Conservation (phyloP, 1,140 invertebrate genomes). For the Bicyclus anynana region DNA sequence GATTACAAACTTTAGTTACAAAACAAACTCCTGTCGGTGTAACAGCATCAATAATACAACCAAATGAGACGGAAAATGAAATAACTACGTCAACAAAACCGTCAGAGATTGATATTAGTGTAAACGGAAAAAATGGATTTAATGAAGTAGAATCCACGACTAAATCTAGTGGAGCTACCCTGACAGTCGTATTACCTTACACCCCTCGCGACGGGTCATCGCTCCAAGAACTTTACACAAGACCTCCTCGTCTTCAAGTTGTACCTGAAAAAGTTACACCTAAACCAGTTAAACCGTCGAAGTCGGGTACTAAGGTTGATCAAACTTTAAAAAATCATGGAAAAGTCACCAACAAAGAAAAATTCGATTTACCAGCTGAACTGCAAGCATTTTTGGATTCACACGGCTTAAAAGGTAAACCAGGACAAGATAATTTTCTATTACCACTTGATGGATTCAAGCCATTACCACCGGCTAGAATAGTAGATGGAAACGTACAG, state of each 20-base stretch:
- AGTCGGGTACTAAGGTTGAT: conserved; percentile 33
- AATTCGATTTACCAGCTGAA: conserved; percentile 53
- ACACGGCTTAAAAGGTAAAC: conserved; percentile 57
- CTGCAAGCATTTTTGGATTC: conserved; percentile 60
- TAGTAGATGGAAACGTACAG: conserved; percentile 59
- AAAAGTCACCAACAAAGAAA: conserved; percentile 34
- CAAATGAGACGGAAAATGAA: conserved; percentile 47
- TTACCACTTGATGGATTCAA: conserved; percentile 66
- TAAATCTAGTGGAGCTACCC: conserved; percentile 40
- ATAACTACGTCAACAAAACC: conserved; percentile 32
- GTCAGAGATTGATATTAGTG: conserved; percentile 5
- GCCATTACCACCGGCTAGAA: conserved; percentile 57
- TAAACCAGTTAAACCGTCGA: conserved; percentile 46
- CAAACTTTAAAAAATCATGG: conserved; percentile 37
- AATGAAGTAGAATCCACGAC: conserved; percentile 45
- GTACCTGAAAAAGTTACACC: conserved; percentile 58
- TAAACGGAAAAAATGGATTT: neutral
- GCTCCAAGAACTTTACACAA: conserved; percentile 67
- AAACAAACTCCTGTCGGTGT: conserved; percentile 4
- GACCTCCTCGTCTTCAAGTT: conserved; percentile 56
- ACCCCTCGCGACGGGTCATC: conserved; percentile 66
- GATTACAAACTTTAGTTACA: neutral
- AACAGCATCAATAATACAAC: conserved; percentile 31
- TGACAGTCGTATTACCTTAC: conserved; percentile 65
- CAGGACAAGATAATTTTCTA: conserved; percentile 59